A percentile compares a stretch with the other conserved stretches of the same genome.
Evolutionary conservation across 2,888 invertebrate species (phyloP).

Genomic region (Ophion costatus): DNA sequence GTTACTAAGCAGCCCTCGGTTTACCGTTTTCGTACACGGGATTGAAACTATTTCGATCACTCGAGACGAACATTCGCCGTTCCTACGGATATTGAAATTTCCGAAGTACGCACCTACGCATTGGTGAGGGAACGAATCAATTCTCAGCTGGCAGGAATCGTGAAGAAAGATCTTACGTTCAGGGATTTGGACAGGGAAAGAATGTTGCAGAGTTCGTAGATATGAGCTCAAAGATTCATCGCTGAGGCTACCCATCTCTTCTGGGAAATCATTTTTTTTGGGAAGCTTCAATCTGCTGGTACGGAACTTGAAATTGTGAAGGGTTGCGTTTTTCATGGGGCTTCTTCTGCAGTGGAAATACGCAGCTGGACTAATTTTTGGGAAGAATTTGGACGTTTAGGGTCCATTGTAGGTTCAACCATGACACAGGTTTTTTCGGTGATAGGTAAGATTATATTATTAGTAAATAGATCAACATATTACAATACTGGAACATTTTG

Average conservation of each 20-base stretch:
- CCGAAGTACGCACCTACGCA: neutral
- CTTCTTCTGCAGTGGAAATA: neutral
- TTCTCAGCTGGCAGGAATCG: neutral
- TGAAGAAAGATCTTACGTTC: neutral
- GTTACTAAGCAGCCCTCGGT: constrained; percentile 67
- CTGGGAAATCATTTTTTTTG: too few relatives aligned
- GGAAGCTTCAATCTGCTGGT: too few relatives aligned
- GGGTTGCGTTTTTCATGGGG: neutral
- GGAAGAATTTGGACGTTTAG: neutral
- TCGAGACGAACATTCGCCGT: constrained; percentile 18
- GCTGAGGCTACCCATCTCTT: neutral
- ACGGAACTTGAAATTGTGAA: neutral
- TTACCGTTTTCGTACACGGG: constrained; percentile 46
- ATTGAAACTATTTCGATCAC: constrained; percentile 70
- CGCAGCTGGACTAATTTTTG: neutral
- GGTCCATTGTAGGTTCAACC: neutral
- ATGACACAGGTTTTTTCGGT: too few relatives aligned
- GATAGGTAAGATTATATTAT: too few relatives aligned
- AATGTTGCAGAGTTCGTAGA: neutral
- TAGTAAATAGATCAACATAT: too few relatives aligned
- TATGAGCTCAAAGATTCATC: neutral
- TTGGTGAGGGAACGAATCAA: neutral
- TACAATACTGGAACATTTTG: too few relatives aligned
- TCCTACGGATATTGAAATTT: constrained; percentile 7
- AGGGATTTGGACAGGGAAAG: neutral